Evolutionary conservation across 2,113 vertebrate genomes (phyloP).

Genomic region (Monopterus albus): DNA sequence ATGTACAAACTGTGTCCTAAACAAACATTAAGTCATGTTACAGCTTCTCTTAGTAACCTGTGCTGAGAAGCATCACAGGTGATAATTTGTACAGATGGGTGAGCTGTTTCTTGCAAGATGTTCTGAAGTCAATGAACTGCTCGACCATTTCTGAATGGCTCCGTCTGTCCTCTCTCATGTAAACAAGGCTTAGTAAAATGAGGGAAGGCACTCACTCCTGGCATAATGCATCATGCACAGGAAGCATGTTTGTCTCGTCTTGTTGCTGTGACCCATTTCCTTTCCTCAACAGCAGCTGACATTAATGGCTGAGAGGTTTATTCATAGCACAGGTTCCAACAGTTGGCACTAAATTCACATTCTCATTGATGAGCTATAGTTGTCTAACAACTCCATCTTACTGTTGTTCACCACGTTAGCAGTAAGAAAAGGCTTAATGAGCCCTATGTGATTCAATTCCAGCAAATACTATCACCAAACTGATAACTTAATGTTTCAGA

Average conservation of each 20-base stretch:
- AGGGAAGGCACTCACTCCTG: constrained; percentile 42
- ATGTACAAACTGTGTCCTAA: neutral
- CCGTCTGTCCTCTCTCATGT: constrained; percentile 63
- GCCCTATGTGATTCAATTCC: constrained; percentile 47
- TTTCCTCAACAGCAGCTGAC: constrained; percentile 52
- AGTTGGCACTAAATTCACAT: constrained; percentile 6
- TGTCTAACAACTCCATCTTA: constrained; percentile 30
- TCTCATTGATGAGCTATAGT: constrained; percentile 23
- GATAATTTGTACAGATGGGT: constrained; percentile 57
- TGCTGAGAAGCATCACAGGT: constrained; percentile 13
- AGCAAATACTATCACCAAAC: constrained; percentile 53
- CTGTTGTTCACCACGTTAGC: constrained; percentile 45
- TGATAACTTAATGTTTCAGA: constrained; percentile 67
- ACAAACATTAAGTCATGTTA: neutral
- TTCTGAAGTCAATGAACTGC: constrained; percentile 44
- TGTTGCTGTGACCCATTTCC: constrained; percentile 43
- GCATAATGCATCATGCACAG: constrained; percentile 55
- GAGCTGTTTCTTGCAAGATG: constrained; percentile 30
- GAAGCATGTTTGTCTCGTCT: constrained; percentile 50
- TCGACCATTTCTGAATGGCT: constrained; percentile 70
- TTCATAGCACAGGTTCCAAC: constrained; percentile 30
- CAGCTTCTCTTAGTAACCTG: neutral
- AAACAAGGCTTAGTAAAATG: constrained; percentile 48
- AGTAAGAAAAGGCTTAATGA: constrained; percentile 55
- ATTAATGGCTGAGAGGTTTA: constrained; percentile 58